These are phyloP conservation scores for Pseudopipra pipra DNA, from an alignment of 2,113 vertebrate species.

Conservation along the genomic window DNA sequence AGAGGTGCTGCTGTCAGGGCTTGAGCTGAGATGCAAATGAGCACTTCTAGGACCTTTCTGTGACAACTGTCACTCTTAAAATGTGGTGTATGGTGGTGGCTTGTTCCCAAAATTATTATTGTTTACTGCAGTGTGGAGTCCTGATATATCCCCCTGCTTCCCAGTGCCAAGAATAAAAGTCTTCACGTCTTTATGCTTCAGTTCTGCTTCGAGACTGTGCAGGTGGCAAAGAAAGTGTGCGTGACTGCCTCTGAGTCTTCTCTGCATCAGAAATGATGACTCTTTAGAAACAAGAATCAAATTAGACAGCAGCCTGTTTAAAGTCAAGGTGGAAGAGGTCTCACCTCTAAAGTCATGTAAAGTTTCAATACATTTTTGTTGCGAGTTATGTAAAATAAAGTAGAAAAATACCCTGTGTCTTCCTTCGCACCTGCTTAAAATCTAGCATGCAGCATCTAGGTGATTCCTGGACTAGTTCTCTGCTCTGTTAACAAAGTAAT, in stretches of 20 bases:
- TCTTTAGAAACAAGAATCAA: background rate
- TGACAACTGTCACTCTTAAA: background rate
- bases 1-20: background rate
- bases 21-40: background rate
- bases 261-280: background rate
- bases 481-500: background rate
- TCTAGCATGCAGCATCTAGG: background rate
- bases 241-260: background rate
- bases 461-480: background rate
- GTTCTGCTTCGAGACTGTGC: background rate
- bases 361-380: background rate
- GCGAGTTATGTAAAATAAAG: background rate
- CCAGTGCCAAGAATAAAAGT: background rate
- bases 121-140: background rate
- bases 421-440: background rate
- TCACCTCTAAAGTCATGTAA: background rate
- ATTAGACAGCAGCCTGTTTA: background rate
- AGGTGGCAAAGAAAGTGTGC: background rate
- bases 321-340: background rate
- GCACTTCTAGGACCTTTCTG: background rate
- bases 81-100: background rate
- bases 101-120: background rate
- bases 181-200: background rate
- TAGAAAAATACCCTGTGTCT: accelerated
- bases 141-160: background rate